These are phyloP conservation scores for Drosophila subquinaria DNA, from an alignment of 2,888 invertebrate genomes.

Conservation along the genomic window DNA sequence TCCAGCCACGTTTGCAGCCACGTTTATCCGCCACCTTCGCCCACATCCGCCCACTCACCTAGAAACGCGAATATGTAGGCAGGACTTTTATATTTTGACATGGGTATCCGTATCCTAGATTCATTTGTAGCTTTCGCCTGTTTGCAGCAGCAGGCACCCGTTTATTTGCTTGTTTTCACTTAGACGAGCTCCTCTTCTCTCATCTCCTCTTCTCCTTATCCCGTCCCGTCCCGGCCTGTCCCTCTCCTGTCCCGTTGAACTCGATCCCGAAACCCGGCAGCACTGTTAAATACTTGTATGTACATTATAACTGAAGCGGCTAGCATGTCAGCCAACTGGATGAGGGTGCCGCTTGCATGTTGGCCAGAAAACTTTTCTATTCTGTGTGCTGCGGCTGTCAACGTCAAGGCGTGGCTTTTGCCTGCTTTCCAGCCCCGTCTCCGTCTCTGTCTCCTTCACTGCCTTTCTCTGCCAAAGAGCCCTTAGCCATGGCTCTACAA, in stretches of 20 bases:
- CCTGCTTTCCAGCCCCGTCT: conserved; percentile 6
- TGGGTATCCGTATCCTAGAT: conserved; percentile 77
- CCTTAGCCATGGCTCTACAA: neutral
- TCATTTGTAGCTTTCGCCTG: conserved; percentile 59
- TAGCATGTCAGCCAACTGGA: conserved; percentile 66
- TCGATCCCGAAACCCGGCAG: conserved; percentile 33
- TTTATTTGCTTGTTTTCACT: conserved; percentile 66
- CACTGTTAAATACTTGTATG: conserved; percentile 66
- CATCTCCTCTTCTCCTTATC: too few relatives aligned
- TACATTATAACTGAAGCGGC: conserved; percentile 59
- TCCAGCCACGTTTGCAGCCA: neutral
- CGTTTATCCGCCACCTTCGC: neutral
- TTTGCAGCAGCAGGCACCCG: conserved; percentile 51
- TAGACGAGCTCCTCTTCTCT: conserved; percentile 7
- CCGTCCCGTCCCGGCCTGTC: neutral
- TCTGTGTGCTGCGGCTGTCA: conserved; percentile 59
- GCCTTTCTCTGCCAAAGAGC: neutral
- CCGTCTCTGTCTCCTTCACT: neutral
- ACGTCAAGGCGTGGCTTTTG: conserved; percentile 72
- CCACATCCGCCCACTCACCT: conserved; percentile 24
- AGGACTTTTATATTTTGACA: conserved; percentile 69
- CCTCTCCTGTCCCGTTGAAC: neutral
- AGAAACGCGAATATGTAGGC: conserved; percentile 32
- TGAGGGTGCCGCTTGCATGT: conserved; percentile 69
- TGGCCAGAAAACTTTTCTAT: conserved; percentile 62